Evolutionary conservation across 1,140 invertebrate genomes (phyloP).

Genomic region (Pseudomyrmex gracilis): DNA sequence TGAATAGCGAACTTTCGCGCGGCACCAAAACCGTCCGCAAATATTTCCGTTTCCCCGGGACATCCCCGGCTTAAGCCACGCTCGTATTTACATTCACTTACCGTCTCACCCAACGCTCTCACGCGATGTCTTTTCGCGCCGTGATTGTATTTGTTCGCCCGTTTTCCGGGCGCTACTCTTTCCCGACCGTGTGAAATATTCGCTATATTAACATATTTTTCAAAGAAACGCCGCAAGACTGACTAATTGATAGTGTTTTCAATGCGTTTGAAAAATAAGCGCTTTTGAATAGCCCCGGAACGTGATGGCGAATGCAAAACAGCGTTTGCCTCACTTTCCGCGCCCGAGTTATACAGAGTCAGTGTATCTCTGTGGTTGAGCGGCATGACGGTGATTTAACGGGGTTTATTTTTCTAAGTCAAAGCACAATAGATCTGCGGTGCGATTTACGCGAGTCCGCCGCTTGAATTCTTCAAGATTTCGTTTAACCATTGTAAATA

Average conservation of each 20-base stretch:
- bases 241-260: constrained; percentile 38
- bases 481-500: constrained; percentile 61
- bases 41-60: constrained; percentile 71
- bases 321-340: constrained; percentile 15
- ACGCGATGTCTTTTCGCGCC: constrained; percentile 33
- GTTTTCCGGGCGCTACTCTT: constrained; percentile 7
- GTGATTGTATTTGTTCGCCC: constrained; percentile 40
- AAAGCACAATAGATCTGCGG: constrained; percentile 55
- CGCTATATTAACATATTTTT: constrained; percentile 20
- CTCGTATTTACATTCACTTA: constrained; percentile 67
- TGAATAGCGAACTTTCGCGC: constrained; percentile 64
- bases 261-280: constrained; percentile 34
- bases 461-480: constrained; percentile 59
- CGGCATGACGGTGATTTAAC: constrained; percentile 39
- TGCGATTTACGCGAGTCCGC: constrained; percentile 50
- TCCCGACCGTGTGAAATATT: constrained; percentile 13
- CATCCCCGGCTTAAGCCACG: constrained; percentile 55
- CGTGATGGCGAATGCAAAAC: constrained; percentile 47
- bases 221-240: neutral
- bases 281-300: constrained; percentile 3
- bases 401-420: constrained; percentile 56
- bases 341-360: constrained; percentile 39
- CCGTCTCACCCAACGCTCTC: constrained; percentile 41
- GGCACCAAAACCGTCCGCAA: constrained; percentile 64
- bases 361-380: constrained; percentile 7